Evolutionary conservation across 2,888 invertebrate genomes (phyloP).

Genomic region (Macrophya alboannulata): DNA sequence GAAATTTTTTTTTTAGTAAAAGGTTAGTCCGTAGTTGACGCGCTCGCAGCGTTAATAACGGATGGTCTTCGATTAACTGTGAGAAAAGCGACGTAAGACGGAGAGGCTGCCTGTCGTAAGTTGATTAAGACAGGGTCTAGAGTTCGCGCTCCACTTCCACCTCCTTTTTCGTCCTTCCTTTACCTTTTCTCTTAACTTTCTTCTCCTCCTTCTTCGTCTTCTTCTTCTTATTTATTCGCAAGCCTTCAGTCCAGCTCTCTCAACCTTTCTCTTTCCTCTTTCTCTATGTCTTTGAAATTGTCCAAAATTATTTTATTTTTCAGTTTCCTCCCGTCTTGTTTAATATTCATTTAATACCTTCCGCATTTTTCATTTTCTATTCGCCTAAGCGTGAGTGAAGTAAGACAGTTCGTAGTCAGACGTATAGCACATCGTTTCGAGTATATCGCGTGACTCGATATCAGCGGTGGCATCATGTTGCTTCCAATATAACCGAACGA

Average conservation of each 20-base stretch:
- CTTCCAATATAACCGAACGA: neutral
- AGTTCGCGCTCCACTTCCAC: conserved; percentile 17
- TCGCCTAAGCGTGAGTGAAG: conserved; percentile 1
- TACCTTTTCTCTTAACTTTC: neutral
- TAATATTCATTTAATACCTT: neutral
- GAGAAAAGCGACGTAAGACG: conserved; percentile 31
- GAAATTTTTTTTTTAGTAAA: neutral
- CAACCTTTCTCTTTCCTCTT: neutral
- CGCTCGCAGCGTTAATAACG: conserved; percentile 34
- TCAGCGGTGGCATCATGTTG: neutral
- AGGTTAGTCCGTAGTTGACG: neutral
- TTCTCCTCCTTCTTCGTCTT: neutral
- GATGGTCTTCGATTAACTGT: conserved; percentile 31
- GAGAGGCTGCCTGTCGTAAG: conserved; percentile 25
- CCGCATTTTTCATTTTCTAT: neutral
- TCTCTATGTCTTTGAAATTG: too few species aligned
- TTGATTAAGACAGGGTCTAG: conserved; percentile 37
- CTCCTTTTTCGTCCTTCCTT: neutral
- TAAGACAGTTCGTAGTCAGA: conserved; percentile 16
- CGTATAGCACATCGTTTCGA: neutral
- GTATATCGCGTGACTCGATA: conserved; percentile 4
- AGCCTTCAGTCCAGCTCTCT: neutral
- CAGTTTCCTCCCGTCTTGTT: neutral
- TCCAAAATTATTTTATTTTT: neutral
- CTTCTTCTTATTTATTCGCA: neutral